A percentile compares a stretch with the other conserved stretches of the same genome.
phyloP scores from a whole-genome alignment of 2,797 vertebrate genomes.

The Acropternis orthonyx region DNA sequence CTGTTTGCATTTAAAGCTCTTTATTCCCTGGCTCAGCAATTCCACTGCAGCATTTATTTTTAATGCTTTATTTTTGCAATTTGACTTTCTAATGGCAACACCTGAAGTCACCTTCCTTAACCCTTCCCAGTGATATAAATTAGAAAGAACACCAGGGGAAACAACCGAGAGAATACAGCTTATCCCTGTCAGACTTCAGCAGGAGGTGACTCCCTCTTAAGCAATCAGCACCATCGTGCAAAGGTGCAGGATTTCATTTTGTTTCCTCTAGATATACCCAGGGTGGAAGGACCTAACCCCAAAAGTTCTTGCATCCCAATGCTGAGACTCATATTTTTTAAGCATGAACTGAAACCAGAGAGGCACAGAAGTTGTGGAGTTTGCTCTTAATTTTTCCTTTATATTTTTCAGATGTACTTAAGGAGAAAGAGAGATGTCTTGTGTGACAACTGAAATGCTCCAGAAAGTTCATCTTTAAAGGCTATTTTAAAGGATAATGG shows the following conservation, averaged over 20 bases:
- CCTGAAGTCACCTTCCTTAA: constrained; percentile 55
- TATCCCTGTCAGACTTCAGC: neutral
- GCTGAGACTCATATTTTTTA: neutral
- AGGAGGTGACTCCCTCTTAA: neutral
- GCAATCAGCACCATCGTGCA: accelerated
- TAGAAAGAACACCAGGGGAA: neutral
- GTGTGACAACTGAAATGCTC: neutral
- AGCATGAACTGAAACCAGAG: neutral
- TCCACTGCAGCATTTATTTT: neutral
- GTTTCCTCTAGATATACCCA: neutral
- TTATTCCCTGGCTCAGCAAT: constrained; percentile 53
- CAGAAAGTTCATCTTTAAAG: neutral
- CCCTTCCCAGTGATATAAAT: neutral
- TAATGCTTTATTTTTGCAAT: constrained; percentile 29
- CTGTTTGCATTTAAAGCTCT: constrained; percentile 38
- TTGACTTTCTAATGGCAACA: constrained; percentile 35
- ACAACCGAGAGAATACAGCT: neutral
- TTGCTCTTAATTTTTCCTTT: neutral
- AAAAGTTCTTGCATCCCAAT: neutral
- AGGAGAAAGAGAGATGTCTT: neutral
- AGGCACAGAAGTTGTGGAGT: neutral
- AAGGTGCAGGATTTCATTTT: neutral
- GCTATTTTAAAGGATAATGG: neutral
- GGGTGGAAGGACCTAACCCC: neutral
- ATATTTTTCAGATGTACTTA: neutral